Percentiles rank a stretch among this genome's conserved stretches.
Conservation (phyloP, 2,797 vertebrate species). For the Diceros bicornis region DNA sequence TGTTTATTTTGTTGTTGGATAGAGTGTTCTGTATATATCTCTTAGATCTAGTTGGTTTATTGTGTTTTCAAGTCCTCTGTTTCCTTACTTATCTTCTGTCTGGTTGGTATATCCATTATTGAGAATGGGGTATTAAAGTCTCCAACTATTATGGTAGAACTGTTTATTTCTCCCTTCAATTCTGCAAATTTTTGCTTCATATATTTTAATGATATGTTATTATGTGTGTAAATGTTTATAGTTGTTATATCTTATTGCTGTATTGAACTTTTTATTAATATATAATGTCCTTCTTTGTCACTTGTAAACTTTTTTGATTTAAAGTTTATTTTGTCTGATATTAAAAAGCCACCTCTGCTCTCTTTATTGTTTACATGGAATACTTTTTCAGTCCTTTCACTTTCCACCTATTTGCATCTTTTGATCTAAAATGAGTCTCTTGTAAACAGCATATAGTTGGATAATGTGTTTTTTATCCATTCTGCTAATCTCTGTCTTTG, state of each 20-base stretch:
- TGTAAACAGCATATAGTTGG: not conserved
- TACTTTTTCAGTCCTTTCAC: not conserved
- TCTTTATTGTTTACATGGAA: not conserved
- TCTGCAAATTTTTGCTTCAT: not conserved
- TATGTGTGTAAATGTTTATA: not conserved
- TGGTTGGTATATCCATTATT: not conserved
- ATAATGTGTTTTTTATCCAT: not conserved
- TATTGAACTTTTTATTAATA: too few species aligned
- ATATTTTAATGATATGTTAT: not conserved
- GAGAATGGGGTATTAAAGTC: not conserved
- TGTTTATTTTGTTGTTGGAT: not conserved
- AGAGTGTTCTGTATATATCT: not conserved
- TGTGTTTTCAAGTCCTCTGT: not conserved
- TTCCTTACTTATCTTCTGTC: not conserved
- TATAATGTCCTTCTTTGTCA: too few species aligned
- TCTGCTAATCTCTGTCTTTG: not conserved
- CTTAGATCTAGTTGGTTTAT: not conserved
- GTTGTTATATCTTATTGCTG: too few species aligned
- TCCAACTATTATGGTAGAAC: not conserved
- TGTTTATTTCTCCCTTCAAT: not conserved
- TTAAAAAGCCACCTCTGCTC: not conserved
- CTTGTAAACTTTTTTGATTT: too few species aligned
- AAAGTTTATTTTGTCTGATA: too few species aligned
- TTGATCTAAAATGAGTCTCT: not conserved
- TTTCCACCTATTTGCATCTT: not conserved